Conservation (phyloP, 1,140 invertebrate genomes). For the Glossosoma conforme region DNA sequence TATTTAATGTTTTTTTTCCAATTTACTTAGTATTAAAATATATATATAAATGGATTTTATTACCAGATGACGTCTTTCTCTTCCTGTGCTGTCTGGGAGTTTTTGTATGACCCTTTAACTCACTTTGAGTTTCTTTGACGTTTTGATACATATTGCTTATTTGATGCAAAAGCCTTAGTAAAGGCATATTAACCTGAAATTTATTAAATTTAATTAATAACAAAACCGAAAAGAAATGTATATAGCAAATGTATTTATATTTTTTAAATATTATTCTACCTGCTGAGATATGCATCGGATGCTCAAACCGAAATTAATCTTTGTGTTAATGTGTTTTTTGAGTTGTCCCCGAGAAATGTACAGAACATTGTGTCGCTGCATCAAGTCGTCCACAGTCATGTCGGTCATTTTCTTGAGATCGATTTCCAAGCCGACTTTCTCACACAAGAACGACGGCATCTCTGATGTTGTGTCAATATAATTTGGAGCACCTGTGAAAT, state of each 20-base stretch:
- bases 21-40: too few relatives aligned
- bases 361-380: conserved; percentile 73
- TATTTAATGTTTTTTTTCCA: background rate
- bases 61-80: conserved; percentile 56
- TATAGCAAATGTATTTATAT: conserved; percentile 11
- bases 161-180: conserved; percentile 89
- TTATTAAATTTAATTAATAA: conserved; percentile 12
- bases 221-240: conserved; percentile 8
- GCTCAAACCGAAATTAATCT: conserved; percentile 82
- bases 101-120: conserved; percentile 69
- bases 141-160: conserved; percentile 98
- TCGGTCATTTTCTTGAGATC: conserved; percentile 87
- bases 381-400: conserved; percentile 80
- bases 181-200: conserved; percentile 84
- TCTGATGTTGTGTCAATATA: conserved; percentile 66
- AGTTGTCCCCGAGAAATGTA: conserved; percentile 82
- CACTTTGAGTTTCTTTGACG: conserved; percentile 89
- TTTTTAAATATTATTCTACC: too few relatives aligned
- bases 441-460: conserved; percentile 86
- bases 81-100: conserved; percentile 46
- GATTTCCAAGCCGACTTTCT: conserved; percentile 82
- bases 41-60: conserved; percentile 20
- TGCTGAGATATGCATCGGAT: conserved; percentile 85
- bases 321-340: conserved; percentile 84
- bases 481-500: conserved; percentile 45